Conservation (phyloP, 2,797 vertebrate genomes). For the Neosalanx taihuensis region DNA sequence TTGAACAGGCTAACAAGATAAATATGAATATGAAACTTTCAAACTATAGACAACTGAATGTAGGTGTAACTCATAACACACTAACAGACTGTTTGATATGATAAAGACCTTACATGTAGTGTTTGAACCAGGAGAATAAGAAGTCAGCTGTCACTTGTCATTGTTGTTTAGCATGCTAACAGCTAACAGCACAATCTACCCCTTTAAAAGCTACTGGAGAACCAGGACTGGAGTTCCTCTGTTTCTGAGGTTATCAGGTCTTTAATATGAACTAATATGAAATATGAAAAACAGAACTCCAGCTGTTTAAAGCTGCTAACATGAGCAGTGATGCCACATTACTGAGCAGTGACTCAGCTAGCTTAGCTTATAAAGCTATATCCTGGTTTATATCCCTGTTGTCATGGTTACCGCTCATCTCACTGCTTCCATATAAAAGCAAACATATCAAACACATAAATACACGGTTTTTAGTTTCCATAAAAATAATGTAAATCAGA, state of each 20-base stretch:
- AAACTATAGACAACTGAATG: neutral
- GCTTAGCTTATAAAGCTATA: constrained; percentile 56
- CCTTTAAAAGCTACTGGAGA: neutral
- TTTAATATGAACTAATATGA: neutral
- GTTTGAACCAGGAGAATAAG: too few species aligned
- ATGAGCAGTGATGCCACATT: neutral
- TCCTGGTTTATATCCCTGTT: constrained; percentile 4
- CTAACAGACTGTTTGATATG: neutral
- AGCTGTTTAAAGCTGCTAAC: too few species aligned
- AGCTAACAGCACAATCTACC: neutral
- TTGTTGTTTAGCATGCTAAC: too few species aligned
- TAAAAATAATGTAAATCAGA: neutral
- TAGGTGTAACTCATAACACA: neutral
- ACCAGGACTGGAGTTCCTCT: neutral
- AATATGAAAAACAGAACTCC: too few species aligned
- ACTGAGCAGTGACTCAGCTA: constrained; percentile 5
- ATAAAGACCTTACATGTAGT: too few species aligned
- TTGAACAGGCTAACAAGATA: neutral
- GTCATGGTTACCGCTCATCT: constrained; percentile 14
- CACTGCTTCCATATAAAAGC: neutral
- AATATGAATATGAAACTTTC: neutral
- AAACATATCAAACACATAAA: neutral
- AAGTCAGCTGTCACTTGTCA: too few species aligned
- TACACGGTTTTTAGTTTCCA: neutral
- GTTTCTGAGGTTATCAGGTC: neutral